Base-by-base conservation (phyloP, 2,797 vertebrate genomes). In the Brachymystax lenok region DNA sequence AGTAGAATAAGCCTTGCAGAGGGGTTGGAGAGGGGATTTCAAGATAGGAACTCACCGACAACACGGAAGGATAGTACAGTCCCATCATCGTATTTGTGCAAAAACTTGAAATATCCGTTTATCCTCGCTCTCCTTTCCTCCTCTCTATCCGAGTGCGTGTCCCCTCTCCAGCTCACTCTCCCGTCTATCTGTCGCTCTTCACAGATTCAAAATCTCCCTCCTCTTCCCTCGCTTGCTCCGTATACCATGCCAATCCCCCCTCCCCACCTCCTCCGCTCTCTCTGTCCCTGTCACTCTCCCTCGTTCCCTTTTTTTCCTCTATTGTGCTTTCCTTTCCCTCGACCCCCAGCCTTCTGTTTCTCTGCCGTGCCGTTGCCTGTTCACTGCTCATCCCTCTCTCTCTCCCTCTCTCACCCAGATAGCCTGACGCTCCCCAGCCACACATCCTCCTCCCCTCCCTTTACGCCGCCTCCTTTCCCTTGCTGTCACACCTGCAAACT, bases 151-250 rank as follows among this genome's bases (percentile, higher is more conserved):
- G 75, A 88, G 88, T 76, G 83, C 76, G 89, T 91, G 90, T 92
- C 89, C 89, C 90, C 86, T 90, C 90, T 92, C 85, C 88, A 89
- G 85, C 89, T 90, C 87, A 63, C 87, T 89, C 90, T 86, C 88
- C 88, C 78, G 50, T 56, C 78, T 64, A 4, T 74, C 74, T n/a
- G 89, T 91, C 89, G 90, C 90, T 91, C 92, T 91, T 67, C 89
- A 79, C 89, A 92, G 92, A 93, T 95, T 94, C 92, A 94, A 93
- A 94, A 95, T 93, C 93, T 94, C 93, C 92, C 94, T 94, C 93
- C 91, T 90, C 91, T 85, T 87, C 89, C 90, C 89, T 89, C 90
- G 86, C 90, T 92, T 83, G 73, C 90, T 89, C 87, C 73, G 85
- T 88, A 88, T 90, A 88, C 88, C 89, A 90, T 90, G 89, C 88